phyloP scores from a whole-genome alignment of 2,113 vertebrate species.

The Artemisiospiza belli region DNA sequence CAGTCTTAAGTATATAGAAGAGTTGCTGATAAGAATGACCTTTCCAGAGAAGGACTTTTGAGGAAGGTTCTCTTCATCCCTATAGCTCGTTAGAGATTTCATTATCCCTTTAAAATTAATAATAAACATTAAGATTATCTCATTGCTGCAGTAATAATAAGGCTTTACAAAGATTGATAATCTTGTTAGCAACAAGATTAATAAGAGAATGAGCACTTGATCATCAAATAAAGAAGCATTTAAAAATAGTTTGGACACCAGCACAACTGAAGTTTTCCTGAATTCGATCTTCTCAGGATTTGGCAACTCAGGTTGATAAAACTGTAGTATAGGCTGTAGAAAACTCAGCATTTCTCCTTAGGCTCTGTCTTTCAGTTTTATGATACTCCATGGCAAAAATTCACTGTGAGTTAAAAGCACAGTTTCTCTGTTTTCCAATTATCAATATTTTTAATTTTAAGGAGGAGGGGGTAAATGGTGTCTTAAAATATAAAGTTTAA shows the following conservation, averaged over 20 bases:
- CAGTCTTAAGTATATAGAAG: slow-evolving; percentile 38
- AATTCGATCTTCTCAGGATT: neutral
- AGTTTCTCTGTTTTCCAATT: neutral
- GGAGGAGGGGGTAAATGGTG: neutral
- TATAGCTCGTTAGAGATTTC: neutral
- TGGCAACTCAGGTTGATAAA: neutral
- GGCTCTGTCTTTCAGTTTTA: neutral
- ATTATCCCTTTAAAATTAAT: neutral
- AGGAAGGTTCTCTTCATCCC: neutral
- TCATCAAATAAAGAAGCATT: neutral
- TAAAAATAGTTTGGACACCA: neutral
- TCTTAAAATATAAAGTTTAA: neutral
- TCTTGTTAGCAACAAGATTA: neutral
- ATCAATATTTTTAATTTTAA: neutral
- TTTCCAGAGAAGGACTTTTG: slow-evolving; percentile 28
- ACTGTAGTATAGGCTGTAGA: neutral
- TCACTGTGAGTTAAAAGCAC: neutral
- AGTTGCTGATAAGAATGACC: slow-evolving; percentile 38
- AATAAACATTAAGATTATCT: neutral
- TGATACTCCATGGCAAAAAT: neutral
- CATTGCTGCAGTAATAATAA: neutral
- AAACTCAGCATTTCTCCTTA: neutral
- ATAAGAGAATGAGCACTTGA: neutral
- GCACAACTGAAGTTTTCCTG: neutral
- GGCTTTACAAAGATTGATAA: neutral